phyloP scores from a whole-genome alignment of 2,797 vertebrate species.

The Benthosema pterotum region DNA sequence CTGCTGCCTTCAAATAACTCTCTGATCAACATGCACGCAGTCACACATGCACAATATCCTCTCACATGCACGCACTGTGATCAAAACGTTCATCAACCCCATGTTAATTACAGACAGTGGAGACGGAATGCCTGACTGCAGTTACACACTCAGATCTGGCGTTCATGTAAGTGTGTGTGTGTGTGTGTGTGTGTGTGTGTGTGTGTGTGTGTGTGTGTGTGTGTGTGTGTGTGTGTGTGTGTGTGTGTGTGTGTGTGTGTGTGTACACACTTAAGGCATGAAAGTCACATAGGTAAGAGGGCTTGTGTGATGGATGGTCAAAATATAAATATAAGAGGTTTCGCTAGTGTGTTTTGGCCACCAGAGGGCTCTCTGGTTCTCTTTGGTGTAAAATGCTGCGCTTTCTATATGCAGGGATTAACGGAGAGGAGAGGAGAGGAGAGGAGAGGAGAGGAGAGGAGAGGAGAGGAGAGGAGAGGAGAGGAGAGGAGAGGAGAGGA shows the following conservation, averaged over 20 bases:
- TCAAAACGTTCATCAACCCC: conserved; percentile 20
- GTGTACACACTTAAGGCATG: too few species aligned
- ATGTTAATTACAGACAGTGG: conserved; percentile 14
- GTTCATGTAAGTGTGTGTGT: too few species aligned
- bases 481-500: conserved; percentile 40
- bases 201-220: not conserved
- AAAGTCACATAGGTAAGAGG: too few species aligned
- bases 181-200: not conserved
- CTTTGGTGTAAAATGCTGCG: conserved; percentile 23
- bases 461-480: conserved; percentile 24
- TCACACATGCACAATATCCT: conserved; percentile 12
- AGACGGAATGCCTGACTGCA: too few species aligned
- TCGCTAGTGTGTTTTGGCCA: conserved; percentile 28
- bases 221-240: not conserved
- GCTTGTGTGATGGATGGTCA: not conserved
- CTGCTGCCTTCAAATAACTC: conserved; percentile 71
- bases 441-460: not conserved
- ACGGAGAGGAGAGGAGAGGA: conserved; percentile 21
- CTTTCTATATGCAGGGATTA: conserved; percentile 21
- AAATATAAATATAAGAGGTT: not conserved
- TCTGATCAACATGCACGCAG: conserved; percentile 44
- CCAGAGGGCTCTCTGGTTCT: conserved; percentile 65
- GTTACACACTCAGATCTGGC: not conserved
- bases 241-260: not conserved
- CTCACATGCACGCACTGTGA: conserved; percentile 16